Conservation (phyloP, 92 coral and sea anemone species). For the Palythoa grandis region DNA sequence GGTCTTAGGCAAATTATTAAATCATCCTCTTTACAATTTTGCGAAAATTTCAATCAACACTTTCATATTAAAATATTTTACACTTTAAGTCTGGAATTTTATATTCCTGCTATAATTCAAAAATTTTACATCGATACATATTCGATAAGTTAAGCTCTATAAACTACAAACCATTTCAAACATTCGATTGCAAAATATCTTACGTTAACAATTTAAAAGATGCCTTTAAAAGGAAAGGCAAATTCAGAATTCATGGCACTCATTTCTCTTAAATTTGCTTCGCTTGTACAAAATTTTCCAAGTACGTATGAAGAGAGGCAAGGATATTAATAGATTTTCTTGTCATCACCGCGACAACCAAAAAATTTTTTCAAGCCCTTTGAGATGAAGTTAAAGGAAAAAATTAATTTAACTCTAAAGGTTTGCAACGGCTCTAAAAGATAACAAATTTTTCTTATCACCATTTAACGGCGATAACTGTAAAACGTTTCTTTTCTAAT, state of each 20-base stretch:
- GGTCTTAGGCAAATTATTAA: slow-evolving; percentile 76
- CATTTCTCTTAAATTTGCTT: slow-evolving; percentile 39
- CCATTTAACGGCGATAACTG: slow-evolving; percentile 16
- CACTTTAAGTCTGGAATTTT: slow-evolving; percentile 96
- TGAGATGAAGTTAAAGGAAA: slow-evolving; percentile 23
- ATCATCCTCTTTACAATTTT: slow-evolving; percentile 76
- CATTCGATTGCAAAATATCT: slow-evolving; percentile 67
- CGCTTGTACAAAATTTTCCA: slow-evolving; percentile 31
- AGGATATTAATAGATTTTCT: slow-evolving; percentile 18
- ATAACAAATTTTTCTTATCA: slow-evolving; percentile 14
- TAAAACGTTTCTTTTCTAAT: slow-evolving; percentile 59
- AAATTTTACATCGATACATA: slow-evolving; percentile 92
- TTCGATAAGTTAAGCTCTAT: slow-evolving; percentile 96
- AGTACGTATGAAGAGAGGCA: slow-evolving; percentile 49
- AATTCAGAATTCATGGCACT: slow-evolving; percentile 20
- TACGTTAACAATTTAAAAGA: slow-evolving; percentile 65
- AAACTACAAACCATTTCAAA: slow-evolving; percentile 78
- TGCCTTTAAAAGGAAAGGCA: slow-evolving; percentile 24
- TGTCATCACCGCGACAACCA: slow-evolving; percentile 47
- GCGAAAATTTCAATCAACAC: slow-evolving; percentile 92
- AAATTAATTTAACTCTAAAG: slow-evolving; percentile 40
- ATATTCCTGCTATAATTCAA: slow-evolving; percentile 94
- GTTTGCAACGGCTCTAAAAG: slow-evolving; percentile 35
- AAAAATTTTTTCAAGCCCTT: slow-evolving; percentile 24
- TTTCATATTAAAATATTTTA: slow-evolving; percentile 95